phyloP scores from a whole-genome alignment of 1,140 invertebrate genomes.

The Mya arenaria region DNA sequence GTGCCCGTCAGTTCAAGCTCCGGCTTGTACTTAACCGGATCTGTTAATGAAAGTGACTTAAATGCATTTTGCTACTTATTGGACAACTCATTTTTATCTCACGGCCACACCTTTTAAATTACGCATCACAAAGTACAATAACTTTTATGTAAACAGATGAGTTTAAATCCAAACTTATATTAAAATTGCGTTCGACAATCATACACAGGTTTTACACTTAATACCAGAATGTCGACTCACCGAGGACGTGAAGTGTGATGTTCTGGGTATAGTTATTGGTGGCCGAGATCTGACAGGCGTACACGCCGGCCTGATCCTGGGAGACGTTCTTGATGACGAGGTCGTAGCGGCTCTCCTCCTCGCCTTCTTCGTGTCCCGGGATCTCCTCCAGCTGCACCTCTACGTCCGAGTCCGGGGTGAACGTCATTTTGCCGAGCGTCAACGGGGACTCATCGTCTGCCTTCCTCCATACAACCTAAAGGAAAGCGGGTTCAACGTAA shows the following conservation, averaged over 20 bases:
- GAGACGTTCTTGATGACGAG: conserved; percentile 41
- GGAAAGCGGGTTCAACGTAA: too few species aligned
- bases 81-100: too few species aligned
- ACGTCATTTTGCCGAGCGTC: conserved; percentile 9
- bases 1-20: conserved; percentile 59
- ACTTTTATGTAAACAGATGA: too few species aligned
- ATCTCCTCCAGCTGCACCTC: conserved; percentile 13
- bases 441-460: conserved; percentile 24
- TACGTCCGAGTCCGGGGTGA: conserved; percentile 15
- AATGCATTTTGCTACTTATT: too few species aligned
- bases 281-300: conserved; percentile 36
- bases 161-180: too few species aligned
- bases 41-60: too few species aligned
- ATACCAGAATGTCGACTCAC: too few species aligned
- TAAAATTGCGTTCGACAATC: too few species aligned
- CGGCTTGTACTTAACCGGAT: too few species aligned
- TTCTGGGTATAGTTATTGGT: conserved; percentile 33
- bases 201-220: too few species aligned
- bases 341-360: conserved; percentile 24
- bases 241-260: conserved; percentile 38
- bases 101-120: too few species aligned
- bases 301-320: conserved; percentile 5
- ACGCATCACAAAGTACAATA: too few species aligned
- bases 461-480: conserved; percentile 40
- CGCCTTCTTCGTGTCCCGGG: background rate